Conservation (phyloP, 2,888 invertebrate species). For the Torymus auratus region DNA sequence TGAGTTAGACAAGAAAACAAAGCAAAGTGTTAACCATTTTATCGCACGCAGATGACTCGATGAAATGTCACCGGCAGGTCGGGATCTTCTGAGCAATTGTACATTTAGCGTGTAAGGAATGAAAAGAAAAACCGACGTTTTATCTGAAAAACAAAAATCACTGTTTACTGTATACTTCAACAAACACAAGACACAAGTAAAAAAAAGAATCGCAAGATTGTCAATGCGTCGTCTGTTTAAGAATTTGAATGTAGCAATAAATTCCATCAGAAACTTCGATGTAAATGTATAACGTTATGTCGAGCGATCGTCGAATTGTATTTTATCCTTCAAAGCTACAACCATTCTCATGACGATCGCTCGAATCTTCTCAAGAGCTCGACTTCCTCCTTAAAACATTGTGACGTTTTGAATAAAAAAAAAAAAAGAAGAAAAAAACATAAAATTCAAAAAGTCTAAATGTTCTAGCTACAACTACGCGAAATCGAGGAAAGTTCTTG, state of each 20-base stretch:
- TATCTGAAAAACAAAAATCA: conserved; percentile 17
- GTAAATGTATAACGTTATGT: conserved; percentile 45
- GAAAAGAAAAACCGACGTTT: neutral
- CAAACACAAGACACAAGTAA: neutral
- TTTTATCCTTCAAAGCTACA: conserved; percentile 27
- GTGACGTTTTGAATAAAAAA: conserved; percentile 5
- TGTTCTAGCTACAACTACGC: neutral
- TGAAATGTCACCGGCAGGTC: conserved; percentile 29
- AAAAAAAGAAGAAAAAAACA: neutral
- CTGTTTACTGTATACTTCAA: conserved; percentile 43
- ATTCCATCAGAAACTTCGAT: conserved; percentile 62
- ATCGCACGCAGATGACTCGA: conserved; percentile 40
- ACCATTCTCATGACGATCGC: conserved; percentile 12
- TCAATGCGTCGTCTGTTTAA: conserved; percentile 14
- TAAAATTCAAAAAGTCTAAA: conserved; percentile 1
- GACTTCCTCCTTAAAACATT: neutral
- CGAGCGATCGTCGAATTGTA: conserved; percentile 29
- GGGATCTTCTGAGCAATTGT: conserved; percentile 43
- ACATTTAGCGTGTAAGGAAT: conserved; percentile 9
- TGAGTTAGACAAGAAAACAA: conserved; percentile 39
- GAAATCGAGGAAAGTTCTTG: conserved; percentile 20
- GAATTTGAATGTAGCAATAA: conserved; percentile 54
- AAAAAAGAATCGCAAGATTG: neutral
- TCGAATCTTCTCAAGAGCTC: conserved; percentile 31
- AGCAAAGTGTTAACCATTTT: conserved; percentile 1